A percentile compares a stretch with the other conserved stretches of the same genome.
phyloP scores from a whole-genome alignment of 2,888 invertebrate species.

The Drosophila algonquin region DNA sequence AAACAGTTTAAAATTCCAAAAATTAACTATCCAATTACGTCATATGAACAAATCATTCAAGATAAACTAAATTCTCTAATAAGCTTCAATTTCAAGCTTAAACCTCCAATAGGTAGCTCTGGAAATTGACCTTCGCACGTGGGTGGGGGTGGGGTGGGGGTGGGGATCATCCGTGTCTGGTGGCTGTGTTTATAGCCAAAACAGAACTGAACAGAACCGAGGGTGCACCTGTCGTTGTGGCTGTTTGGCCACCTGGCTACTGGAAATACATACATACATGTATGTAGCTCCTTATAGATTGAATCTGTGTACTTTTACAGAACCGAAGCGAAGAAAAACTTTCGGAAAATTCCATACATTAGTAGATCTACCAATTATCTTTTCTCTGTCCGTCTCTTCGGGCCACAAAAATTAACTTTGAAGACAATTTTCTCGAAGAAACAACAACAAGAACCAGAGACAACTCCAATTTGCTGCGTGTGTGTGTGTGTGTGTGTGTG shows the following conservation, averaged over 20 bases:
- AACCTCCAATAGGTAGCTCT: neutral
- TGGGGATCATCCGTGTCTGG: neutral
- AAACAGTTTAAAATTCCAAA: too few species aligned
- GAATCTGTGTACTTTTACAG: neutral
- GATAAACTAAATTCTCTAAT: too few species aligned
- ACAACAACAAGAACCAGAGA: slow-evolving; percentile 7
- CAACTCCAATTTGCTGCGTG: neutral
- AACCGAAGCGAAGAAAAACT: neutral
- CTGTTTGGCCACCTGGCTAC: neutral
- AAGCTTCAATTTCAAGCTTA: too few species aligned
- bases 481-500: too few species aligned
- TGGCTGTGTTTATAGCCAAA: neutral
- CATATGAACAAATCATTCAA: too few species aligned
- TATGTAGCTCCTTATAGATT: neutral
- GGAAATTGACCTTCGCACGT: neutral
- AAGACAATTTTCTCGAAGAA: slow-evolving; percentile 6
- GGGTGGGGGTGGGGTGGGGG: too few species aligned
- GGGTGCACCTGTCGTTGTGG: neutral
- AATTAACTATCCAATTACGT: too few species aligned
- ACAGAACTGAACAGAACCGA: neutral
- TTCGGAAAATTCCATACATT: neutral
- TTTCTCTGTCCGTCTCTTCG: neutral
- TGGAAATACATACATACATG: too few species aligned
- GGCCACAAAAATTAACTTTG: neutral
- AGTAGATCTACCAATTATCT: neutral